Evolutionary conservation across 2,888 invertebrate species (phyloP).

Genomic region (Kuschelorhynchus macadamiae): DNA sequence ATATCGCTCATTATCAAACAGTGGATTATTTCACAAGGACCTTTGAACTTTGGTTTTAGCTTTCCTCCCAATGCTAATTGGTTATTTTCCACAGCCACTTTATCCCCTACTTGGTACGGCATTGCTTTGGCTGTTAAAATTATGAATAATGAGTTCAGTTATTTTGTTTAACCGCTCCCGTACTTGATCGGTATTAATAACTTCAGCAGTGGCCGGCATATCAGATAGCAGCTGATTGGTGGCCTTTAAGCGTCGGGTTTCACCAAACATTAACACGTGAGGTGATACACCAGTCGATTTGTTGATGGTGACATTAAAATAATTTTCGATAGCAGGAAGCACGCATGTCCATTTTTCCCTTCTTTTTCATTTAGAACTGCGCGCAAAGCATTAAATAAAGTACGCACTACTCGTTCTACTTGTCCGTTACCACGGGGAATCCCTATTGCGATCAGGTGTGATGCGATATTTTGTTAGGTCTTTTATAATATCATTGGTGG

Average conservation of each 20-base stretch:
- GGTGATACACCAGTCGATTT: too few relatives aligned
- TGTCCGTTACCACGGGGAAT: constrained; percentile 25
- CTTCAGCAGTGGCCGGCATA: background rate
- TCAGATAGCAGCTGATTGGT: too few relatives aligned
- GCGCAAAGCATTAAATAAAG: constrained; percentile 20
- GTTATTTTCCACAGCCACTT: background rate
- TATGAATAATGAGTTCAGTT: background rate
- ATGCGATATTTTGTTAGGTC: background rate
- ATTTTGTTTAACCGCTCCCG: background rate
- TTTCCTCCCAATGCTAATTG: too few relatives aligned
- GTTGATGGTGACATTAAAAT: constrained; percentile 7
- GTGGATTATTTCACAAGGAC: background rate
- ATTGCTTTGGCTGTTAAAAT: constrained; percentile 1
- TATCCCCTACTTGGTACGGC: too few relatives aligned
- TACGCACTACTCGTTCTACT: constrained; percentile 26
- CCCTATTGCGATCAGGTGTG: constrained; percentile 23
- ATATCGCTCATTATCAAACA: background rate
- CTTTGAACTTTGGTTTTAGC: background rate
- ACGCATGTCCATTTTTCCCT: constrained; percentile 19
- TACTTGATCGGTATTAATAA: background rate
- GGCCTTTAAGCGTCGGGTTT: too few relatives aligned
- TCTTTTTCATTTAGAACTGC: constrained; percentile 17
- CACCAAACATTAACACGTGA: too few relatives aligned
- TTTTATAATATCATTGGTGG: background rate
- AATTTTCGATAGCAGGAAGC: constrained; percentile 13